phyloP scores from a whole-genome alignment of 2,888 invertebrate genomes.

The Aradus depressus region DNA sequence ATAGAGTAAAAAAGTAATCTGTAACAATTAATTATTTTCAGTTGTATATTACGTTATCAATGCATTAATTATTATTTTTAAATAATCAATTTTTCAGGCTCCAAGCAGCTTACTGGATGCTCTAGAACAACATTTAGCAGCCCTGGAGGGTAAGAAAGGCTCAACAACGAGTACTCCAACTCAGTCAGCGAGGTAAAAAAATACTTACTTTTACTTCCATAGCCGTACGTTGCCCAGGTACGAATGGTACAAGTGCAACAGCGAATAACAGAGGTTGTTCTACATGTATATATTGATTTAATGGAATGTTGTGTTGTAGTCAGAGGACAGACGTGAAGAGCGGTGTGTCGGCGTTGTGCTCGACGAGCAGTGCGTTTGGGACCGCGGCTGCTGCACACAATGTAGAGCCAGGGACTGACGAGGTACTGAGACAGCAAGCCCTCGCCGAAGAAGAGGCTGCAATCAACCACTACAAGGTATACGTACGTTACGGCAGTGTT shows the following conservation, averaged over 20 bases:
- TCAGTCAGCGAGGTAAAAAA: conserved; percentile 61
- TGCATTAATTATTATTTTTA: conserved; percentile 2
- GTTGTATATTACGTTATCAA: too few species aligned
- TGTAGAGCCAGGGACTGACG: conserved; percentile 50
- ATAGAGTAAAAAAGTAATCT: too few species aligned
- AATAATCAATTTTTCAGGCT: conserved; percentile 42
- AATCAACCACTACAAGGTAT: conserved; percentile 91
- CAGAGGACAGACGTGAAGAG: conserved; percentile 62
- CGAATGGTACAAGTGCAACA: too few species aligned
- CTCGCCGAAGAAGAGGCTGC: conserved; percentile 94
- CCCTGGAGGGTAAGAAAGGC: conserved; percentile 85
- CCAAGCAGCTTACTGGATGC: conserved; percentile 95
- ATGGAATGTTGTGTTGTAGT: conserved; percentile 8
- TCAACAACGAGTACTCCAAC: conserved; percentile 78
- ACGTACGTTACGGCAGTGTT: too few species aligned
- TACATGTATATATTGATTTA: neutral
- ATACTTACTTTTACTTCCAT: neutral
- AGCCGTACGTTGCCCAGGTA: too few species aligned
- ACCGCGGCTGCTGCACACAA: conserved; percentile 65
- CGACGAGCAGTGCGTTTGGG: conserved; percentile 80
- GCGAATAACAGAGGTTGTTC: too few species aligned
- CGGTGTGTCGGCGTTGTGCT: conserved; percentile 76
- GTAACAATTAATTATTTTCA: too few species aligned
- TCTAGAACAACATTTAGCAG: conserved; percentile 86
- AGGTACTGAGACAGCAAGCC: conserved; percentile 70